A percentile compares a stretch with the other conserved stretches of the same genome.
phyloP scores from a whole-genome alignment of 1,140 invertebrate species.

The Heliconius congener region DNA sequence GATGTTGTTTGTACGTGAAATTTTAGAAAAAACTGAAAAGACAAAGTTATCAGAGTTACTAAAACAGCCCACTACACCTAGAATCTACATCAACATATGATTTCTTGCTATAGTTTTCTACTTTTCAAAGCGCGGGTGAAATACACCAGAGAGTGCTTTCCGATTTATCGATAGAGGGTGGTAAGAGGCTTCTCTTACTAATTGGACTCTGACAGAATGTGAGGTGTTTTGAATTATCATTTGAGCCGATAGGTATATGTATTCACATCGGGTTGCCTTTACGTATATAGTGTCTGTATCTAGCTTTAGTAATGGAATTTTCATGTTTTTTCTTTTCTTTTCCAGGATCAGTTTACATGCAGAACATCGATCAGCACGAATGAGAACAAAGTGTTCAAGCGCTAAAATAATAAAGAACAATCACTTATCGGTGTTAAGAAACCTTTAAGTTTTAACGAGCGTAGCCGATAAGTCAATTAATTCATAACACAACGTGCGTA shows the following conservation, averaged over 20 bases:
- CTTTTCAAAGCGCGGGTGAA: constrained; percentile 41
- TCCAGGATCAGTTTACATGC: constrained; percentile 69
- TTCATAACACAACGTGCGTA: constrained; percentile 52
- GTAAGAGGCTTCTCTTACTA: constrained; percentile 49
- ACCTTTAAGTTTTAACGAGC: constrained; percentile 43
- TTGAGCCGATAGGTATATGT: constrained; percentile 18
- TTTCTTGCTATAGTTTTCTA: constrained; percentile 26
- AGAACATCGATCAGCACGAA: constrained; percentile 60
- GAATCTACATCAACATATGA: constrained; percentile 29
- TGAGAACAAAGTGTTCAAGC: constrained; percentile 62
- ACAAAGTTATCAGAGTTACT: not conserved
- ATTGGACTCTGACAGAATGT: constrained; percentile 45
- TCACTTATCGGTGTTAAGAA: constrained; percentile 49
- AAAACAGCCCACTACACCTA: not conserved
- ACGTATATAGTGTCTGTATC: not conserved
- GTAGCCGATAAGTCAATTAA: constrained; percentile 51
- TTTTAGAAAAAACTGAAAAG: not conserved
- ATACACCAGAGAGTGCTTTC: constrained; percentile 44
- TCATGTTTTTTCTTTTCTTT: constrained; percentile 56
- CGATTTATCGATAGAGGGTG: constrained; percentile 45
- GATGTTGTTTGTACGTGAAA: not conserved
- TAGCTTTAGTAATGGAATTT: constrained; percentile 24
- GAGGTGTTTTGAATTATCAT: constrained; percentile 48
- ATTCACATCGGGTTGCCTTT: constrained; percentile 48
- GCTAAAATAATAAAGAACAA: constrained; percentile 54